Conservation (phyloP, 2,888 invertebrate species). For the Drosophila stalkeri region DNA sequence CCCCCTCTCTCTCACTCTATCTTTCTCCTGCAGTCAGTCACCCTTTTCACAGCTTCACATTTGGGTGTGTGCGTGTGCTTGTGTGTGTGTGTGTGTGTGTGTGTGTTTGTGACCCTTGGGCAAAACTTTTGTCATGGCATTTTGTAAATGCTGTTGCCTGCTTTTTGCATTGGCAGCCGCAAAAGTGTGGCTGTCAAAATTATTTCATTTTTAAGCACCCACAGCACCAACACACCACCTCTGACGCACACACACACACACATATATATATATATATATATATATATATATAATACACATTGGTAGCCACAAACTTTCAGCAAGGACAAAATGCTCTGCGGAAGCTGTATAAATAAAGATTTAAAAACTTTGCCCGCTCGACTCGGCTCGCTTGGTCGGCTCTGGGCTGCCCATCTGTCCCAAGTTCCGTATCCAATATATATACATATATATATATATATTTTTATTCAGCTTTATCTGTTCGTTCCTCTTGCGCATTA, state of each 20-base stretch:
- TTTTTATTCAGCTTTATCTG: slow-evolving; percentile 2
- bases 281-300: slow-evolving; percentile 16
- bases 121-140: slow-evolving; percentile 66
- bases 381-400: slow-evolving; percentile 19
- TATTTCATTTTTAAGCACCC: slow-evolving; percentile 65
- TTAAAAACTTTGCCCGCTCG: slow-evolving; percentile 67
- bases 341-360: slow-evolving; percentile 78
- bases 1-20: background rate
- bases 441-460: background rate
- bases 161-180: slow-evolving; percentile 56
- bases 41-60: slow-evolving; percentile 1
- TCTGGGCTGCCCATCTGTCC: slow-evolving; percentile 22
- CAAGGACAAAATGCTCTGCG: slow-evolving; percentile 61
- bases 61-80: background rate
- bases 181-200: slow-evolving; percentile 70
- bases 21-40: background rate
- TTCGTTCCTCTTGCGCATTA: slow-evolving; percentile 44
- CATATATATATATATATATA: too few relatives aligned
- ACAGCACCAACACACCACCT: slow-evolving; percentile 1
- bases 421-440: slow-evolving; percentile 29
- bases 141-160: slow-evolving; percentile 53
- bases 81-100: background rate
- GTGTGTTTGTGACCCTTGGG: slow-evolving; percentile 43
- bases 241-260: slow-evolving; percentile 3
- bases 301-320: slow-evolving; percentile 54